Conservation (phyloP, 2,888 invertebrate species). For the Pyrocoelia pectoralis region DNA sequence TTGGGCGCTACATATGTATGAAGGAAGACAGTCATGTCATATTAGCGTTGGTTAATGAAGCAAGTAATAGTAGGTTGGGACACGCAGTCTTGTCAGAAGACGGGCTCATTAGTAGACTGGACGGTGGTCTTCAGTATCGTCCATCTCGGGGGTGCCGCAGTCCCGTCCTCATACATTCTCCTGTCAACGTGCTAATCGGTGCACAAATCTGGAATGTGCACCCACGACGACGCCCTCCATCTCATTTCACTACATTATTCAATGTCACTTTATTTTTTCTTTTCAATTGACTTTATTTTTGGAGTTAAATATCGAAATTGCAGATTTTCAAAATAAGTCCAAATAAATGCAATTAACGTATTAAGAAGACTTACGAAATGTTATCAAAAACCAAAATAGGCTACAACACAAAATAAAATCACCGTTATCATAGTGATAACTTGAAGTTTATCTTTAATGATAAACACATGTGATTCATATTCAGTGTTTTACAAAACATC, state of each 20-base stretch:
- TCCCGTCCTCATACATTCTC: conserved; percentile 47
- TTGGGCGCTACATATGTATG: conserved; percentile 58
- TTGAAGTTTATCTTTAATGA: no score
- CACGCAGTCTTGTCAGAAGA: conserved; percentile 49
- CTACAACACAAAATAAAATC: no score
- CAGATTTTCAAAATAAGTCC: not conserved
- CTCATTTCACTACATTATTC: conserved; percentile 51
- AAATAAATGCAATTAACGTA: no score
- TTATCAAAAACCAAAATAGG: no score
- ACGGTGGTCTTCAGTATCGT: conserved; percentile 42
- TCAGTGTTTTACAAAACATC: no score
- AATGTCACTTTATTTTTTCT: conserved; percentile 49
- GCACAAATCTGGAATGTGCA: conserved; percentile 55
- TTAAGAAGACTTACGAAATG: no score
- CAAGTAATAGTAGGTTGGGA: conserved; percentile 54
- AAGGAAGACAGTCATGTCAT: conserved; percentile 59
- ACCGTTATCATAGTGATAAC: no score
- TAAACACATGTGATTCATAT: no score
- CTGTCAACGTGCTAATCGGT: conserved; percentile 51
- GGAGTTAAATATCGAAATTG: conserved; percentile 17
- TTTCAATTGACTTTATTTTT: conserved; percentile 23
- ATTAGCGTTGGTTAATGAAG: conserved; percentile 59
- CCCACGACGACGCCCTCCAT: conserved; percentile 52
- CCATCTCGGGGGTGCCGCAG: conserved; percentile 42
- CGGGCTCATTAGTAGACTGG: conserved; percentile 46